Base-by-base conservation (phyloP, 2,113 vertebrate species). In the Crotophaga sulcirostris region DNA sequence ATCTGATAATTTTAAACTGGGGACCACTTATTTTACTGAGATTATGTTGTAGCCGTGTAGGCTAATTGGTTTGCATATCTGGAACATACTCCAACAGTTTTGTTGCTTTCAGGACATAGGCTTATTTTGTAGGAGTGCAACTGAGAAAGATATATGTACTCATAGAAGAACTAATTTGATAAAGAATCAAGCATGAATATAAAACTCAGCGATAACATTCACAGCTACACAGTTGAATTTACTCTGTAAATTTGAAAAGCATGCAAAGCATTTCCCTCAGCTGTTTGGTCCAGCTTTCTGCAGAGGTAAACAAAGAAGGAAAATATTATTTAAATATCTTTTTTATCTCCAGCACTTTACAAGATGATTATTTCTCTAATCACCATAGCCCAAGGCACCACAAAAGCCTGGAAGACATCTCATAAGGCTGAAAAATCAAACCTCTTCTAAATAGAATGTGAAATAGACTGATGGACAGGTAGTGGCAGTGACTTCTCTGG, bases 221-320 rank as follows among this genome's bases (percentile, higher is more conserved):
- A 81, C 6, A 15, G 21, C 44, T 88, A 74, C 5, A 6, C 7
- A 67, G 49, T 58, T 87, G 67, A 90, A 96, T 93, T 91, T 94
- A 74, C 72, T 91, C 51, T 74, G 79, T 77, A 93, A 92, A 92
- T 92, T 77, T 88, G 73, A 90, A 96, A 93, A 90, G 40, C 60
- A 90, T 72, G 31, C 52, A 78, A 89, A 90, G 78, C 52, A 3
- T 90, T 93, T 96, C 92, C 60, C 60, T 90, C 52, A 78, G 34
- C 55, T 80, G 20, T 90, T 91, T 88, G 56, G 79, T 84, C 11
- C 44, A 86, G 56, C n/a, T 44, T 93, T 94, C 63, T 93, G 52
- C 36, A 70, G 79, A 90, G 47, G 72, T 87, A 95, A 92, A 93
- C 85, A 96, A 90, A 83, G 72, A 90, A 86, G 34, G 16, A 91